These are phyloP conservation scores for Micrasema minimum DNA, from an alignment of 1,140 invertebrate species.

Conservation along the genomic window DNA sequence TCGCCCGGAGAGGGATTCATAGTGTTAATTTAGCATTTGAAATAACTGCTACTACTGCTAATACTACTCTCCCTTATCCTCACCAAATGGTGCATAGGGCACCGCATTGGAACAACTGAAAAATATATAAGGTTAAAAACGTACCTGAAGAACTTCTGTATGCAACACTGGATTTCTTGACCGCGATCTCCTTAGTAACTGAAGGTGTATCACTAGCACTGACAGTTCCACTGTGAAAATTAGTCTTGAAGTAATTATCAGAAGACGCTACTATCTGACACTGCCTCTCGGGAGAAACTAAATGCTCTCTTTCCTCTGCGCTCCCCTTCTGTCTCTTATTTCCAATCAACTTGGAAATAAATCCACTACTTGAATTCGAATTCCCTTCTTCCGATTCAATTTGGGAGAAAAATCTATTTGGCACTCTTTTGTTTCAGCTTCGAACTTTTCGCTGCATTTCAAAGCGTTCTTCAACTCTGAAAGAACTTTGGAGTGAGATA, in stretches of 20 bases:
- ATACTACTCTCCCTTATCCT: too few species aligned
- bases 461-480: slow-evolving; percentile 64
- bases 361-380: slow-evolving; percentile 52
- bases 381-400: slow-evolving; percentile 5
- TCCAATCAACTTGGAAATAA: slow-evolving; percentile 64
- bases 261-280: slow-evolving; percentile 62
- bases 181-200: slow-evolving; percentile 14
- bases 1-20: background rate
- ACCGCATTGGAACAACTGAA: background rate
- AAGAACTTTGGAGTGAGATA: slow-evolving; percentile 65
- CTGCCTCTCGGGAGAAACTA: slow-evolving; percentile 56
- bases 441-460: slow-evolving; percentile 59
- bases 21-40: too few species aligned
- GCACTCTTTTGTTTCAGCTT: slow-evolving; percentile 9
- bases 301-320: slow-evolving; percentile 61
- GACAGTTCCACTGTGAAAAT: slow-evolving; percentile 54
- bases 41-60: too few species aligned
- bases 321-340: slow-evolving; percentile 58
- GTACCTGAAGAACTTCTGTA: slow-evolving; percentile 45
- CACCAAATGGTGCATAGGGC: too few species aligned
- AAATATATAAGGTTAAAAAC: slow-evolving; percentile 16
- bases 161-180: slow-evolving; percentile 7
- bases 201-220: background rate
- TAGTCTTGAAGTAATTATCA: slow-evolving; percentile 64
- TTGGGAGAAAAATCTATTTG: slow-evolving; percentile 39